Evolutionary conservation across 2,113 vertebrate species (phyloP).

Genomic region (Oxyruncus cristatus): DNA sequence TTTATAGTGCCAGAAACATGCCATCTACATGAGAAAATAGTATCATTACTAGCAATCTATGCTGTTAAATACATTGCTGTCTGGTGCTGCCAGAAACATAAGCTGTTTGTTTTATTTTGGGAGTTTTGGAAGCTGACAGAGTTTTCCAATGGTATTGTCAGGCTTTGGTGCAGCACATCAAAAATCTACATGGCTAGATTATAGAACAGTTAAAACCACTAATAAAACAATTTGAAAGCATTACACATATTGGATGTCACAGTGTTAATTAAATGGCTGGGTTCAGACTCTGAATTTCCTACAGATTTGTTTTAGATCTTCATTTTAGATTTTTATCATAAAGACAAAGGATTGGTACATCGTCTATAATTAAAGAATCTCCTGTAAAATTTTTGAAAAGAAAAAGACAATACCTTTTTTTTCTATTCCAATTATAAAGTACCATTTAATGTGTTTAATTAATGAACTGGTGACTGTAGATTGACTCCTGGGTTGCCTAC

Average conservation of each 20-base stretch:
- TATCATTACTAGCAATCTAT: conserved; percentile 46
- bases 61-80: conserved; percentile 47
- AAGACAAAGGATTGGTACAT: background rate
- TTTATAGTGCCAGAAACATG: conserved; percentile 68
- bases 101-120: conserved; percentile 46
- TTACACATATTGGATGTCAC: background rate
- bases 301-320: background rate
- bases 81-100: conserved; percentile 52
- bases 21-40: conserved; percentile 67
- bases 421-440: background rate
- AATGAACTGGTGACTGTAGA: background rate
- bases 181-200: conserved; percentile 25
- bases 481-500: background rate
- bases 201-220: conserved; percentile 18
- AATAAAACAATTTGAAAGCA: background rate
- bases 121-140: conserved; percentile 29
- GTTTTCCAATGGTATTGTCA: background rate
- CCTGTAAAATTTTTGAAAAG: background rate
- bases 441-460: conserved; percentile 10
- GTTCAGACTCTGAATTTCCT: background rate
- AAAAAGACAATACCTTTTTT: background rate
- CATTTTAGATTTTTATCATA: background rate
- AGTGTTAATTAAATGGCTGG: background rate
- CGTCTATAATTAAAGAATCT: background rate
- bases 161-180: conserved; percentile 15